Percentiles rank a stretch among this genome's conserved stretches.
These are phyloP conservation scores for Gavia stellata DNA, from an alignment of 2,113 vertebrate genomes.

Conservation along the genomic window DNA sequence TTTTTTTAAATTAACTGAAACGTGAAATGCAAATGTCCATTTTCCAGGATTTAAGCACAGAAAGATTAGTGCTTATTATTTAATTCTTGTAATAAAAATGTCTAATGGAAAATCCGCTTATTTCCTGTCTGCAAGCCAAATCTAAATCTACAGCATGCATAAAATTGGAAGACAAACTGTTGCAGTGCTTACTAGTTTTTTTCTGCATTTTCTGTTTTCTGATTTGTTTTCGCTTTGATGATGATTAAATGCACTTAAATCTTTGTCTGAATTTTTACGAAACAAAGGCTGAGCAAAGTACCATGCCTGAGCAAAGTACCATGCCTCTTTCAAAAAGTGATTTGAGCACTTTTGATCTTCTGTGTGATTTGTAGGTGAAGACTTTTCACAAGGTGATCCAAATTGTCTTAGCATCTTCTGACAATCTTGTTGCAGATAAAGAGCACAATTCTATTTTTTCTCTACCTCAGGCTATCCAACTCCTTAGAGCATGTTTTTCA, in stretches of 20 bases:
- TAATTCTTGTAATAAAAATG: not conserved
- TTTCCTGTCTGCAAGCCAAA: not conserved
- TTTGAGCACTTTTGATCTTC: not conserved
- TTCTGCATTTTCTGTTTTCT: not conserved
- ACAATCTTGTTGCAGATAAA: not conserved
- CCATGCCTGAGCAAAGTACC: too few species aligned
- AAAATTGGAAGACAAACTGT: not conserved
- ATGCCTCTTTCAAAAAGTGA: not conserved
- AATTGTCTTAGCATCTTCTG: not conserved
- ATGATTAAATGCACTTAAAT: not conserved
- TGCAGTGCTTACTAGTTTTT: not conserved
- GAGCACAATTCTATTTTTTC: not conserved
- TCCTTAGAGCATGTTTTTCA: not conserved
- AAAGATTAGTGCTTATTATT: not conserved
- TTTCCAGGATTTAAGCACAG: not conserved
- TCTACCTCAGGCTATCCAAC: not conserved
- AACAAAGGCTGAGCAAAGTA: not conserved
- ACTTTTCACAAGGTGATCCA: not conserved
- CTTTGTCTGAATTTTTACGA: not conserved
- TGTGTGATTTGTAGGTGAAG: not conserved
- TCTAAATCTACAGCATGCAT: not conserved
- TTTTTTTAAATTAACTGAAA: not conserved
- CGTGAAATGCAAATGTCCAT: not conserved
- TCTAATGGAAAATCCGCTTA: not conserved
- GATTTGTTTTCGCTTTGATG: not conserved